Base-by-base conservation (phyloP, 2,888 invertebrate species). In the Nebria salina region DNA sequence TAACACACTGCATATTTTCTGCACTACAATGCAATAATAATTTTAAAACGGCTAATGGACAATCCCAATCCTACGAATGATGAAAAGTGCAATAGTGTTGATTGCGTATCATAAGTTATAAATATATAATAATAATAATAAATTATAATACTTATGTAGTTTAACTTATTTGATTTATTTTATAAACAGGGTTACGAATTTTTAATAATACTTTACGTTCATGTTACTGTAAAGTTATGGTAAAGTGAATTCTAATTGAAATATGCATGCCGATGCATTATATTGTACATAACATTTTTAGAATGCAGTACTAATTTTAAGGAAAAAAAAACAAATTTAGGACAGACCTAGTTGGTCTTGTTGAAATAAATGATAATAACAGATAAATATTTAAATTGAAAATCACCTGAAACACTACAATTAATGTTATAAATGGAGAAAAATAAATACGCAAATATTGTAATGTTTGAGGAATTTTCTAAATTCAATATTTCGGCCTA, bases 81-180 rank as follows among this genome's bases (percentile, higher is more conserved):
- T 34, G 34, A 34, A 54, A 34, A 70, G 70, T 70, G 70, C 70
- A 70, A 70, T 25, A 70, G 15, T 66, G 66, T 1, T 9, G 70
- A 26, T 70, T 70, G 54, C 54, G 54, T 54, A 54, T 20, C 20
- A 11, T 54, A 11, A 54, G 54, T 34, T 8, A 54, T 54, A 54
- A 6, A 54, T 88, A 90, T 90, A 90, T 90, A 90, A 90, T 85
- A 87, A 90, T 90, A 89, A 88, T 89, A 89, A 88, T 89, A 34
- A 34, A 87, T 87, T 87, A 85, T 76, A 82, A 83, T 86, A 86
- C 87, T 86, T 86, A 87, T 80, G 75, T 82, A 80, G 76, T 65
- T 80, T 76, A 72, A 65, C 7, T 5, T 74, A 74, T 78, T 77
- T 66, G 70, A 77, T 78, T 76, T 82, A 76, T 83, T 84, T 83